Base-by-base conservation (phyloP, 1,140 invertebrate species). In the Aleiodes sp. region DNA sequence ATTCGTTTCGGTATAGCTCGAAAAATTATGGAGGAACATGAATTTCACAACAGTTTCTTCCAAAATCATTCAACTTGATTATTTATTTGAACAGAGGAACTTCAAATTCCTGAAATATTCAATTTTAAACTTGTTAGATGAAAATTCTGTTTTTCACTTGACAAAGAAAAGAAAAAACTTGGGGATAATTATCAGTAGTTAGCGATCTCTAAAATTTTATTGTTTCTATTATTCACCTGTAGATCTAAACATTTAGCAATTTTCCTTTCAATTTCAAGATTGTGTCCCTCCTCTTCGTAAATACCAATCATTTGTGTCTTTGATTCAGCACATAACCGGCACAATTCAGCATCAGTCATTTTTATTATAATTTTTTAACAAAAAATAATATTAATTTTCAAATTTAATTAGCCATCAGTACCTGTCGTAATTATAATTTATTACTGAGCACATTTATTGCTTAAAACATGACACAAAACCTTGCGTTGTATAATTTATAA, bases 291-390 rank as follows among this genome's bases (percentile, higher is more conserved):
- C 2, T 81, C 70, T 29, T 87, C 84, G 59, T 84, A 87, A 57
- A 88, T 87, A 29, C 86, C 84, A 62, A 86, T 79, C 28, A 81
- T 74, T 64, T 76, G 78, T 7, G 84, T 74, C 62, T 85, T 87
- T 19, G 74, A 71, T 70, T 87, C 85, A 71, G 87, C 88, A 75
- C 88, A 89, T 24, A 89, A 80, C 73, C 88, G 86, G 79, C 88
- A 89, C 19, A 87, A 73, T 52, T 81, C 80, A 26, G 67, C 71
- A 24, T 80, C 76, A 14, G 81, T 75, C 85, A 86, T 86, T 71
- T n/a, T n/a, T n/a, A 16, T 24, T 52, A 26, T 8, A 52, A 12
- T 16, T 6, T 52, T 6, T 8, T 52, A 1, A 24, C 19, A 46
- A 2, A 24, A 16, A 37, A 37, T 37, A n/a, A 37, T 8, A 9